Evolutionary conservation across 1,140 invertebrate genomes (phyloP).

Genomic region (Formica exsecta): DNA sequence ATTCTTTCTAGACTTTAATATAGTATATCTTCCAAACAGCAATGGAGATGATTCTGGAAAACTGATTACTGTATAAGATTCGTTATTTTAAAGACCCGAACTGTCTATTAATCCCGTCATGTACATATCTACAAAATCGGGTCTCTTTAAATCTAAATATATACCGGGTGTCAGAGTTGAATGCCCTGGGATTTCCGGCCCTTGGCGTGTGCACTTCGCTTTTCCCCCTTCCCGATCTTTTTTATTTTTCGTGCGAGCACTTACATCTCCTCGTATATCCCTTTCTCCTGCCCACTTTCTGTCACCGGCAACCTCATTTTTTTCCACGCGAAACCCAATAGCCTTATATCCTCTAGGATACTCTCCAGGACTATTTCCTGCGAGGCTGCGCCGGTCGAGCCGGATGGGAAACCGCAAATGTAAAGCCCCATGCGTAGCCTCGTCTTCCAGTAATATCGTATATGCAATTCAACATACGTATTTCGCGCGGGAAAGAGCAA

Average conservation of each 20-base stretch:
- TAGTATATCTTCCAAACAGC: not conserved
- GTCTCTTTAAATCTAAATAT: slow-evolving; percentile 85
- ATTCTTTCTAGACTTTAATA: not conserved
- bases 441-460: slow-evolving; percentile 35
- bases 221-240: slow-evolving; percentile 72
- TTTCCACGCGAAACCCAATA: slow-evolving; percentile 84
- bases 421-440: slow-evolving; percentile 69
- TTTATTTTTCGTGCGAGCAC: slow-evolving; percentile 69
- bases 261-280: slow-evolving; percentile 61
- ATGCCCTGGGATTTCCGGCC: slow-evolving; percentile 85
- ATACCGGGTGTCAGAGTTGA: slow-evolving; percentile 82
- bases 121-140: slow-evolving; percentile 69
- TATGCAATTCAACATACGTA: not conserved
- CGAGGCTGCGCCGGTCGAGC: slow-evolving; percentile 77
- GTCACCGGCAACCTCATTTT: slow-evolving; percentile 34
- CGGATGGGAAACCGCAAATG: slow-evolving; percentile 86
- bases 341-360: slow-evolving; percentile 85
- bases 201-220: slow-evolving; percentile 76
- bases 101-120: slow-evolving; percentile 15
- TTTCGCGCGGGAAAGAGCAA: slow-evolving; percentile 3
- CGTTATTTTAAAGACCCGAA: not conserved
- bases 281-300: slow-evolving; percentile 69
- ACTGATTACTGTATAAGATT: not conserved
- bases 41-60: not conserved
- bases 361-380: slow-evolving; percentile 86